These are phyloP conservation scores for Pterocles burchelli DNA, from an alignment of 2,113 vertebrate species.

Conservation along the genomic window DNA sequence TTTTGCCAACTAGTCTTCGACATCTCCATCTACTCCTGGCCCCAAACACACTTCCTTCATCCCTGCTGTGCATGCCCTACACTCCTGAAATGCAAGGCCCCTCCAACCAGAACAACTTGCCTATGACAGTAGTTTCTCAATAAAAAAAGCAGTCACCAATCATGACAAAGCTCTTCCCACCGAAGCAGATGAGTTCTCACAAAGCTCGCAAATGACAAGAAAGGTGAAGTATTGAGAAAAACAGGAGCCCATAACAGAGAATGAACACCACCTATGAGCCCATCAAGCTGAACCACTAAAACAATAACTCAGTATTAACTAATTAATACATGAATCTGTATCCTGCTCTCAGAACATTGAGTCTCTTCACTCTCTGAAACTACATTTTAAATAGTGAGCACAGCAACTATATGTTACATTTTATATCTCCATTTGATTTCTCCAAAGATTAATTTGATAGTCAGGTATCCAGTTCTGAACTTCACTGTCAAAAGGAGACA, in stretches of 20 bases:
- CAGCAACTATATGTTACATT: background rate
- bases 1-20: background rate
- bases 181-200: background rate
- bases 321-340: background rate
- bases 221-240: background rate
- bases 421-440: background rate
- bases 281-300: background rate
- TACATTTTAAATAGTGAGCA: accelerated
- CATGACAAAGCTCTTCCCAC: background rate
- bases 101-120: background rate
- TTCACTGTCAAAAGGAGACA: background rate
- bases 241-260: background rate
- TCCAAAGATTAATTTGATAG: background rate
- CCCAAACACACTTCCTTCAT: too few species aligned
- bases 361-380: background rate
- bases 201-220: background rate
- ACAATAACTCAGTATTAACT: background rate
- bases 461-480: background rate
- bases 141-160: background rate
- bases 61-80: too few species aligned
- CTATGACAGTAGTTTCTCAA: background rate
- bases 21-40: background rate
- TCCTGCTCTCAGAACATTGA: background rate
- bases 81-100: background rate
- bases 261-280: background rate